Base-by-base conservation (phyloP, 2,113 vertebrate species). In the Ptyas mucosa region DNA sequence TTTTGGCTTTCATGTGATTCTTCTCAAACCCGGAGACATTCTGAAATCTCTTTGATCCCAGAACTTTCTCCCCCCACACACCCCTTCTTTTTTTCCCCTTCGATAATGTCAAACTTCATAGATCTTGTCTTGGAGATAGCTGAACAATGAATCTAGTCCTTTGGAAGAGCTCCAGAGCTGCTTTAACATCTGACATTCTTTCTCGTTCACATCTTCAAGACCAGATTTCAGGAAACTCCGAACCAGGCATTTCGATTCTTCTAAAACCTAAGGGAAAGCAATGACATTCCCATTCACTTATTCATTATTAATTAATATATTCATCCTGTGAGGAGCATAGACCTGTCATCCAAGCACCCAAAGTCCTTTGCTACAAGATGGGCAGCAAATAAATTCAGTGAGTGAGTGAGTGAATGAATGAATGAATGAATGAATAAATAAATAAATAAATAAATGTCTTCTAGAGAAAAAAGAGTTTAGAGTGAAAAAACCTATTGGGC, bases 101-200 rank as follows among this genome's bases (percentile, higher is more conserved):
- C 89, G 5, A 24, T 23, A 93, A 58, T 91, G 81, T 99, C 97
- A 99, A 95, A 98, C 98, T 96, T 99, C 98, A 8, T 98, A 99
- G 15, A 98, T 98, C 95, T 99, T 99, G 97, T 98, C 99, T 95
- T 99, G 99, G 96, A 99, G 97, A 96, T 99, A 99, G 97, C 98
- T 99, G 97, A 99, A 99, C 53, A 99, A 97, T 0, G 99, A 99
- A 95, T 99, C 99, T 93, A 99, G 97, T 97, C 99, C 99, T 97
- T 99, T 99, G 96, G 99, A 99, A 93, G 99, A 99, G 91, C 99
- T 99, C 98, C 99, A 99, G 92, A 99, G 98, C 96, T 99, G 99
- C 94, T 98, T 99, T 91, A 99, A 96, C 98, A 99, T 99, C 97
- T 99, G 97, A 95, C 99, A 99, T 95, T 99, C 99, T 51, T 99